A percentile compares a stretch with the other conserved stretches of the same genome.
Evolutionary conservation across 1,140 invertebrate genomes (phyloP).

Genomic region (Phymorhynchus buccinoides): DNA sequence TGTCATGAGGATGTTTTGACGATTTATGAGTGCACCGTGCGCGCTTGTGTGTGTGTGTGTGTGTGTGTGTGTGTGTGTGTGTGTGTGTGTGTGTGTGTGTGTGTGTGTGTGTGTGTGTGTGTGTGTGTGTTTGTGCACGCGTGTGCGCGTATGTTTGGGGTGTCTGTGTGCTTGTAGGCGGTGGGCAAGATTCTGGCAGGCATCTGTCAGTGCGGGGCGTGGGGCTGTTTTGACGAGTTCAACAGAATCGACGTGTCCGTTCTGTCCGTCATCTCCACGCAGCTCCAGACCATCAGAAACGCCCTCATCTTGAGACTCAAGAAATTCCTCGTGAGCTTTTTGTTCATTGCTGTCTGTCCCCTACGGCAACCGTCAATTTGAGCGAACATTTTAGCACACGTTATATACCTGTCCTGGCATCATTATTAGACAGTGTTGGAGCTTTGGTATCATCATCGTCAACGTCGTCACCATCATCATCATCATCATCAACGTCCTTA

Average conservation of each 20-base stretch:
- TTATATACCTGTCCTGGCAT: neutral
- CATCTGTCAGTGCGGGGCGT: conserved; percentile 82
- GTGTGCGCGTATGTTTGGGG: neutral
- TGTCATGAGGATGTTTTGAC: no score
- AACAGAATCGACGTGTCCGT: conserved; percentile 92
- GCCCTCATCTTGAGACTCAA: conserved; percentile 83
- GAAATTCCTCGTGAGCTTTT: conserved; percentile 80
- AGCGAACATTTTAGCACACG: no score
- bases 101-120: neutral
- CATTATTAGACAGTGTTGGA: neutral
- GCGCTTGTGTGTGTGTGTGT: neutral
- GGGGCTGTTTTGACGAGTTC: conserved; percentile 89
- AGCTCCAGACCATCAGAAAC: conserved; percentile 89
- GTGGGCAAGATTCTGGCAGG: conserved; percentile 89
- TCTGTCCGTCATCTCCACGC: conserved; percentile 91
- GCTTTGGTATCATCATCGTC: no score
- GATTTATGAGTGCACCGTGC: no score
- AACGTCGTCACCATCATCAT: no score
- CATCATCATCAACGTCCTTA: no score
- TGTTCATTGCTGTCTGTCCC: neutral
- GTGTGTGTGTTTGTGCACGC: neutral
- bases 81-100: neutral
- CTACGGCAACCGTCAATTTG: no score
- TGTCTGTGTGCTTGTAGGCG: conserved; percentile 72
- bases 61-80: neutral